Percentiles rank a stretch among this genome's conserved stretches.
Evolutionary conservation across 2,113 vertebrate species (phyloP).

Genomic region (Noturus placidus): DNA sequence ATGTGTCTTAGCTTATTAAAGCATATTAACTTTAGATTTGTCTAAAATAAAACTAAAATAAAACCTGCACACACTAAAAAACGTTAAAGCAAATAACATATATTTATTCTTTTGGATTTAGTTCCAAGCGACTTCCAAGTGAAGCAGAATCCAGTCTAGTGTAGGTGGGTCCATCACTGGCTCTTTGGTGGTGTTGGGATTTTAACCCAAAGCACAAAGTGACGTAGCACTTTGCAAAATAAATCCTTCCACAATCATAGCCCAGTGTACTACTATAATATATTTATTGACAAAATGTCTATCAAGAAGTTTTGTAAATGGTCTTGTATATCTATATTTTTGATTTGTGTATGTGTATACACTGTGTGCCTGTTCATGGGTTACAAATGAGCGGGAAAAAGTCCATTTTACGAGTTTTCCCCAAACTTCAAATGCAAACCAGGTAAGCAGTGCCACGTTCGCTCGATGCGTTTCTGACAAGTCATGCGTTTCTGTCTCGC

Average conservation of each 20-base stretch:
- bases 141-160: not conserved
- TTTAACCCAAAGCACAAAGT: not conserved
- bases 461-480: no score
- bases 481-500: no score
- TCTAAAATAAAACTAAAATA: not conserved
- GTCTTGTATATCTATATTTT: no score
- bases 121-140: not conserved
- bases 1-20: not conserved
- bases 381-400: not conserved
- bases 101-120: not conserved
- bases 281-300: not conserved
- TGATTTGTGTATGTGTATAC: not conserved
- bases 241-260: not conserved
- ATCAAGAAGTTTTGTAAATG: not conserved
- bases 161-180: not conserved
- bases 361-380: not conserved
- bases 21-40: not conserved
- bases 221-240: not conserved
- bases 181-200: not conserved
- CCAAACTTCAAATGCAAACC: not conserved
- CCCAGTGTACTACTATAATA: not conserved
- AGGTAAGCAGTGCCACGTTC: not conserved
- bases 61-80: not conserved
- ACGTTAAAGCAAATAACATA: not conserved
- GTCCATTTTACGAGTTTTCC: not conserved